Conservation (phyloP, 2,888 invertebrate species). For the Drosophila testacea region DNA sequence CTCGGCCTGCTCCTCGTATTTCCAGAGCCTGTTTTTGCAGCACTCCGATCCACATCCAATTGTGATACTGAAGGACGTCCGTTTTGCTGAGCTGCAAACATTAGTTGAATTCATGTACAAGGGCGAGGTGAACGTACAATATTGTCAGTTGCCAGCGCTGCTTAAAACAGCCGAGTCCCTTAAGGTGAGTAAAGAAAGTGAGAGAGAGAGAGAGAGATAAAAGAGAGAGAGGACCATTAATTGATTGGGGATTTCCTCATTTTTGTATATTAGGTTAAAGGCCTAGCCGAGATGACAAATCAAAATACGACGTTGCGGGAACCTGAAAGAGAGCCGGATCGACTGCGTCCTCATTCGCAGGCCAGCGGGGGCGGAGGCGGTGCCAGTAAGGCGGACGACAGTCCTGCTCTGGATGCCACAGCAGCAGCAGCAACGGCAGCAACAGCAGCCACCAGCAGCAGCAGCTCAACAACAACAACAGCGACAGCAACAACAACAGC, state of each 20-base stretch:
- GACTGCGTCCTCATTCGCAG: conserved; percentile 85
- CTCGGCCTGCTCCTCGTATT: conserved; percentile 98
- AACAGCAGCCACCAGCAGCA: conserved; percentile 37
- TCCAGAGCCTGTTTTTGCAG: conserved; percentile 96
- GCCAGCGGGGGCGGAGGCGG: conserved; percentile 47
- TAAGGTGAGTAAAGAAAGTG: conserved; percentile 87
- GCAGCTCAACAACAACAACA: conserved; percentile 40
- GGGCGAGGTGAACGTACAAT: conserved; percentile 97
- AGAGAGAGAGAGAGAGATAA: not conserved
- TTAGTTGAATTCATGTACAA: conserved; percentile 98
- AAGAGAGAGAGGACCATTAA: not conserved
- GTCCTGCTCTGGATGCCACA: conserved; percentile 79
- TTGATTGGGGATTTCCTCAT: not conserved
- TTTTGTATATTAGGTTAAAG: conserved; percentile 89
- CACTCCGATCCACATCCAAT: conserved; percentile 97
- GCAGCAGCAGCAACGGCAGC: conserved; percentile 47
- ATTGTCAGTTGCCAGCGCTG: conserved; percentile 95
- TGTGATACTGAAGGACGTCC: conserved; percentile 97
- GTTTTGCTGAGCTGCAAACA: conserved; percentile 94
- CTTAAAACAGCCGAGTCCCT: conserved; percentile 96
- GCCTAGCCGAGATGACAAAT: conserved; percentile 96
- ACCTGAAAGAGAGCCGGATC: conserved; percentile 86
- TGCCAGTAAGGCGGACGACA: conserved; percentile 59
- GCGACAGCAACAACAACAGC: conserved; percentile 52
- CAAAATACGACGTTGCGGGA: conserved; percentile 88